phyloP scores from a whole-genome alignment of 2,888 invertebrate species.

The Allacma fusca region DNA sequence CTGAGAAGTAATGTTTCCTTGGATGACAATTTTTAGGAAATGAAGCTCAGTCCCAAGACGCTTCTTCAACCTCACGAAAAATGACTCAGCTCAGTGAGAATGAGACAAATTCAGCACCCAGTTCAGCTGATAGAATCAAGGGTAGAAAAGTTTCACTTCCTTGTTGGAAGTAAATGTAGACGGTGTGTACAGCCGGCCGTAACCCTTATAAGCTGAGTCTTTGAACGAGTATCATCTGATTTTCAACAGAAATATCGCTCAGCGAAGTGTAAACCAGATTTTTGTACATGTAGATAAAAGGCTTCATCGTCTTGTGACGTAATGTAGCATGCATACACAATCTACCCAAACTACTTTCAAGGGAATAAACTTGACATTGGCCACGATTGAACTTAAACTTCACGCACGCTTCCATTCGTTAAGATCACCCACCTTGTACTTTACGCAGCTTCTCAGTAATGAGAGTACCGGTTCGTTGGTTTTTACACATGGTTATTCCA shows the following conservation, averaged over 20 bases:
- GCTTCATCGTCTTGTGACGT: slow-evolving; percentile 5
- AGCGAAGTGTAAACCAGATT: slow-evolving; percentile 24
- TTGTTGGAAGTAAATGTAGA: slow-evolving; percentile 29
- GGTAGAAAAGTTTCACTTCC: slow-evolving; percentile 28
- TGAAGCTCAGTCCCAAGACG: not conserved
- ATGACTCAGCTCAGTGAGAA: slow-evolving; percentile 8
- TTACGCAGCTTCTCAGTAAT: not conserved
- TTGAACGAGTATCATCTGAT: not conserved
- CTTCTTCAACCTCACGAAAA: slow-evolving; percentile 10
- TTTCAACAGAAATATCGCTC: not conserved
- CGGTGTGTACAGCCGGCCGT: slow-evolving; percentile 20
- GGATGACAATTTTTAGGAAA: slow-evolving; percentile 30
- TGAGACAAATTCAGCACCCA: slow-evolving; percentile 32
- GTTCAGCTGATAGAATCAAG: slow-evolving; percentile 27
- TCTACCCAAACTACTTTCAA: slow-evolving; percentile 30
- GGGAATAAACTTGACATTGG: slow-evolving; percentile 29
- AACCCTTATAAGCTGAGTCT: slow-evolving; percentile 5
- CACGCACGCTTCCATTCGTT: slow-evolving; percentile 27
- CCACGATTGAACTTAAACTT: slow-evolving; percentile 26
- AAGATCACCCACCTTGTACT: not conserved
- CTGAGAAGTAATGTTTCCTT: not conserved
- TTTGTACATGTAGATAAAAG: slow-evolving; percentile 6
- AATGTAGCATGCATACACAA: not conserved
- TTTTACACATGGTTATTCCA: not conserved
- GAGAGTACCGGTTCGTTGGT: slow-evolving; percentile 30